A percentile compares a stretch with the other conserved stretches of the same genome.
These are phyloP conservation scores for Hydraecia micacea DNA, from an alignment of 2,888 invertebrate genomes.

Conservation along the genomic window DNA sequence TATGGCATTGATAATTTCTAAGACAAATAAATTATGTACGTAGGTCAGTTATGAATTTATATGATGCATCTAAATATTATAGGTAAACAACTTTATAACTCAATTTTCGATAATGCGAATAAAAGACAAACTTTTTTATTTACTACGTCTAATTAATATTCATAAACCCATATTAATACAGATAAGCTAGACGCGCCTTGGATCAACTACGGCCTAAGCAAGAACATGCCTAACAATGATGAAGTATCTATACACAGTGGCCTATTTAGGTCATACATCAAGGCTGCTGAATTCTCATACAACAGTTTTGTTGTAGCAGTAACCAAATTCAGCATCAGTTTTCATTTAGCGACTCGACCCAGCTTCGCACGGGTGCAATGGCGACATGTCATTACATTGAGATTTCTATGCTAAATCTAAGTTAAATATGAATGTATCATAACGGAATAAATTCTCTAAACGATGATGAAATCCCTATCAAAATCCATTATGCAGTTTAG, in stretches of 20 bases:
- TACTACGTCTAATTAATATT: background rate
- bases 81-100: no score
- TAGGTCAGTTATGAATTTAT: background rate
- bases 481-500: background rate
- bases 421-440: background rate
- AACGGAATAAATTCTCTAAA: background rate
- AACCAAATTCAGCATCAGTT: slow-evolving; percentile 8
- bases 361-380: no score
- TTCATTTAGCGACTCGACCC: background rate
- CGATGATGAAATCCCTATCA: background rate
- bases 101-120: background rate
- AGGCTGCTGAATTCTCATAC: slow-evolving; percentile 28
- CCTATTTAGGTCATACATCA: slow-evolving; percentile 6
- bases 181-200: background rate
- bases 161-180: no score
- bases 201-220: background rate
- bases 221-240: slow-evolving; percentile 12
- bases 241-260: background rate
- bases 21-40: background rate
- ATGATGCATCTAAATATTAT: background rate
- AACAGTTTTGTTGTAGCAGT: background rate
- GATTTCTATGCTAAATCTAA: no score
- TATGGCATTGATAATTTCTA: background rate
- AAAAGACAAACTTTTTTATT: background rate
- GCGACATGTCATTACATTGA: no score